Conservation (phyloP, 1,140 invertebrate species). For the Coboldia fuscipes region DNA sequence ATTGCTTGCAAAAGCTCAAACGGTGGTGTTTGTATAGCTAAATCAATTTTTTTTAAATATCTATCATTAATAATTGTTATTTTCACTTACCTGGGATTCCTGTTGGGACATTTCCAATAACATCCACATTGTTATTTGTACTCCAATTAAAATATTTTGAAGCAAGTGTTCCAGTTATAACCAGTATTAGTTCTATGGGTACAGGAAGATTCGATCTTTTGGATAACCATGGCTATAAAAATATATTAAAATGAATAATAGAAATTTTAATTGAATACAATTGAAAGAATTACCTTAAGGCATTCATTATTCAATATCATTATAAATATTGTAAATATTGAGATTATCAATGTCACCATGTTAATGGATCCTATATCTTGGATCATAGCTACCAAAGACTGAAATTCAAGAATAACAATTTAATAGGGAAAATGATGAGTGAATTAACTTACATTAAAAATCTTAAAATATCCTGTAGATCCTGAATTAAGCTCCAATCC, state of each 20-base stretch:
- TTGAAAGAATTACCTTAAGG: conserved; percentile 49
- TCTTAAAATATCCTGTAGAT: conserved; percentile 40
- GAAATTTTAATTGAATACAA: too few species aligned
- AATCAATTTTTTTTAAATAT: too few species aligned
- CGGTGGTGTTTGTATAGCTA: conserved; percentile 14
- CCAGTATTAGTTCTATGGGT: conserved; percentile 62
- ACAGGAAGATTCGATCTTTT: conserved; percentile 47
- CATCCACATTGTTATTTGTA: conserved; percentile 31
- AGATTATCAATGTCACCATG: conserved; percentile 37
- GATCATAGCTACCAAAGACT: conserved; percentile 39
- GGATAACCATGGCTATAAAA: conserved; percentile 47
- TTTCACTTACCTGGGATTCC: conserved; percentile 30
- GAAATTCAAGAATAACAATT: too few species aligned
- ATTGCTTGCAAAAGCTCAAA: conserved; percentile 20
- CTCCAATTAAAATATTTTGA: conserved; percentile 35
- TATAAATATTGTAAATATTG: conserved; percentile 38
- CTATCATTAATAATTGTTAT: too few species aligned
- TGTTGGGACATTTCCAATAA: conserved; percentile 54
- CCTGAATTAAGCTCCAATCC: conserved; percentile 38
- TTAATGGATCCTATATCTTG: conserved; percentile 35
- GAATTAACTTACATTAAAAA: conserved; percentile 32
- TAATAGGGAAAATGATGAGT: too few species aligned
- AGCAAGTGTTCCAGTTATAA: conserved; percentile 45
- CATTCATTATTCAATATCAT: conserved; percentile 52
- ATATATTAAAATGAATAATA: not conserved